A percentile compares a stretch with the other conserved stretches of the same genome.
Conservation (phyloP, 1,140 invertebrate genomes). For the Lineus longissimus region DNA sequence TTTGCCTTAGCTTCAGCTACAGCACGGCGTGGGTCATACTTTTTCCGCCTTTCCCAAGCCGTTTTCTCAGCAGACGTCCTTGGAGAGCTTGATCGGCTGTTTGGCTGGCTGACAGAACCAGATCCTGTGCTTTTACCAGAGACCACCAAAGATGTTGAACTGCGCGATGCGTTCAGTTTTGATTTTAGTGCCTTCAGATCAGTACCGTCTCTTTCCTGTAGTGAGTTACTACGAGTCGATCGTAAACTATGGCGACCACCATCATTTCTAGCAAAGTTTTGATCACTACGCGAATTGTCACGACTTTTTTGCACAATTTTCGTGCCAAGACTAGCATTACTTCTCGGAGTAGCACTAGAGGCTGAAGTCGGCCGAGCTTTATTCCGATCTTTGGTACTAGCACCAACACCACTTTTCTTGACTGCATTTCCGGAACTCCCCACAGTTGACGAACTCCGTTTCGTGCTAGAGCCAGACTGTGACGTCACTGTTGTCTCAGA, state of each 20-base stretch:
- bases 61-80: conserved; percentile 67
- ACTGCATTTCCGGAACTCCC: too few relatives aligned
- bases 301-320: conserved; percentile 39
- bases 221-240: conserved; percentile 39
- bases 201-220: conserved; percentile 9
- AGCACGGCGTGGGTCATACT: conserved; percentile 81
- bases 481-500: conserved; percentile 16
- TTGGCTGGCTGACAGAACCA: conserved; percentile 27
- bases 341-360: conserved; percentile 20
- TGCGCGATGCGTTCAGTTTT: conserved; percentile 24
- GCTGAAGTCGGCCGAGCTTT: too few relatives aligned
- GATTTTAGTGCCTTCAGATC: conserved; percentile 27
- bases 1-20: conserved; percentile 66
- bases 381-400: too few relatives aligned
- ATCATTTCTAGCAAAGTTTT: conserved; percentile 60
- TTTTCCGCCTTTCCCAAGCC: conserved; percentile 86
- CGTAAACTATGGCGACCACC: conserved; percentile 66
- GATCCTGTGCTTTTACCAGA: conserved; percentile 26
- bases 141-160: conserved; percentile 26
- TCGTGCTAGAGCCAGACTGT: conserved; percentile 4
- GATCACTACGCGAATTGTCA: conserved; percentile 23
- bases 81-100: conserved; percentile 39
- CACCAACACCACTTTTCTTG: too few relatives aligned
- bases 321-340: conserved; percentile 40
- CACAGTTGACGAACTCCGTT: too few relatives aligned